Evolutionary conservation across 2,888 invertebrate species (phyloP), one percentile per base, ranked within the genome.

Genomic region (Drosophila mettleri): DNA sequence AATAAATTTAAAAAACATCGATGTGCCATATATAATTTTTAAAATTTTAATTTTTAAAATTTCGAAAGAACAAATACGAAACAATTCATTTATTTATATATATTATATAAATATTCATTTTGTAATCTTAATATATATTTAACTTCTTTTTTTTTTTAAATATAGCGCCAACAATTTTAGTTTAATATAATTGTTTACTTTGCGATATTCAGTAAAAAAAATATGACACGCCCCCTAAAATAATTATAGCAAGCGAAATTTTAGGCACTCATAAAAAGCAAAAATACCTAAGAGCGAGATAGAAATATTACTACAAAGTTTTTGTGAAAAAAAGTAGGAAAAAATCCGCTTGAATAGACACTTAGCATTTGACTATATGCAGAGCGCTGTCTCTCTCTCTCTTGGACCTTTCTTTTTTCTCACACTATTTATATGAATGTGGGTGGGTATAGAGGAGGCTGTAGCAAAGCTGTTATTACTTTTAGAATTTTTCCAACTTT

Each of bases 341-440:
- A 52, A 36, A 36, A 39, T 16, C 20, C 41, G 33, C 49, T 71
- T 58, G 46, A 45, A 68, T 29, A 52, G 54, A 38, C 48, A 57
- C 31, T 48, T 18, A 33, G 52, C 62, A 86, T 86, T 86, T 86
- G 81, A 77, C 74, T 86, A 86, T 86, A 84, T 83, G 79, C 79
- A 84, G 79, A 84, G 71, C 72, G 33, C 62, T 31, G 18, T 63
- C 64, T 39, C 70, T 20, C 14, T 55, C 48, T 18, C 33, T 1
- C 46, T 18, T 9, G 14, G 2, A 14, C 0, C 2, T 31, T 22
- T 33, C 4, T n/a, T 8, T 22, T 20, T 20, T 2, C n/a, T 7
- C 8, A n/a, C 18, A 3, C 2, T 34, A 5, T 24, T 24, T 24
- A 24, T 55, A 39, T 71, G 20, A 55, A 31, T 34, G 16, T 4